phyloP scores from a whole-genome alignment of 2,888 invertebrate species.

The Ophioninae sp. region DNA sequence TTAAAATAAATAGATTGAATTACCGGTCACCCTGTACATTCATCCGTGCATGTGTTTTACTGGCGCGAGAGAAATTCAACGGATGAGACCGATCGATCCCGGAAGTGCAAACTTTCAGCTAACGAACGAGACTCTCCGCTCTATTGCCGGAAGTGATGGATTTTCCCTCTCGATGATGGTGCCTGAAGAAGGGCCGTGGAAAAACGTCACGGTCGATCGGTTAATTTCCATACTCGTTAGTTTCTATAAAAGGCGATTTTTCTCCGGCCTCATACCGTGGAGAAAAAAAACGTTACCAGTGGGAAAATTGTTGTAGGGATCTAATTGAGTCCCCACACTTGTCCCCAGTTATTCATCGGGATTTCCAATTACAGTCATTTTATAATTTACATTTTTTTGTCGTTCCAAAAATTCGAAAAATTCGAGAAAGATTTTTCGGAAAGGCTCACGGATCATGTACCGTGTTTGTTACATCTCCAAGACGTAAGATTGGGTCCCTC shows the following conservation, averaged over 20 bases:
- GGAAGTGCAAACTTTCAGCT: slow-evolving; percentile 48
- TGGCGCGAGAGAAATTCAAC: background rate
- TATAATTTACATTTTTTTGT: too few species aligned
- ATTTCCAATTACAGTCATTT: too few species aligned
- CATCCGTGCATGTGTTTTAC: background rate
- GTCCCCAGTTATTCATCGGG: too few species aligned
- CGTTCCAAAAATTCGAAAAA: too few species aligned
- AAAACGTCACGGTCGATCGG: background rate
- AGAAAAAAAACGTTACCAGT: too few species aligned
- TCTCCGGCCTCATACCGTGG: too few species aligned
- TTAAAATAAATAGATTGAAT: too few species aligned
- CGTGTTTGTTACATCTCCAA: slow-evolving; percentile 30
- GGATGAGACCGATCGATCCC: slow-evolving; percentile 11
- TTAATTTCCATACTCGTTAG: background rate
- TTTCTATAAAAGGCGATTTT: background rate
- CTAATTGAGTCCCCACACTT: too few species aligned
- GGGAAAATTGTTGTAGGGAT: too few species aligned
- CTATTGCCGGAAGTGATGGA: slow-evolving; percentile 47
- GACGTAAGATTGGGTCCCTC: slow-evolving; percentile 22
- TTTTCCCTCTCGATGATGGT: slow-evolving; percentile 33
- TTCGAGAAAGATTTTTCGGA: background rate
- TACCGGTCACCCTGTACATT: too few species aligned
- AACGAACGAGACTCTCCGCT: slow-evolving; percentile 61
- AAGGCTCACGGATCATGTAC: slow-evolving; percentile 52
- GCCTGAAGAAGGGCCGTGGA: slow-evolving; percentile 16